Evolutionary conservation across 2,113 vertebrate genomes (phyloP).

Genomic region (Turnix velox): DNA sequence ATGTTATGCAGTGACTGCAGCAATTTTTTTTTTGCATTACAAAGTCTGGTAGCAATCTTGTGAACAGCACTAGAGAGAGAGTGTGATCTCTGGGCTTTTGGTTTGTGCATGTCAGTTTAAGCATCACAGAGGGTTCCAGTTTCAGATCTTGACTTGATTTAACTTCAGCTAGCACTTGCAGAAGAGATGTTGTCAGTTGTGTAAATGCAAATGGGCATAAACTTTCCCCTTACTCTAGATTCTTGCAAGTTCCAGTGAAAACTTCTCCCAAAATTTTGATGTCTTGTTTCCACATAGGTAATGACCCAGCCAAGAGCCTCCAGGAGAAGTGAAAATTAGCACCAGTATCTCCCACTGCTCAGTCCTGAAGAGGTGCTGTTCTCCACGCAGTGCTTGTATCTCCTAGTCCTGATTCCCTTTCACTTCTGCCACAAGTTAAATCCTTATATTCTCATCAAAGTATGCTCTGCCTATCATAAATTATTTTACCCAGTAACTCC

Average conservation of each 20-base stretch:
- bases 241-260: neutral
- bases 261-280: neutral
- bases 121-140: neutral
- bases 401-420: neutral
- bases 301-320: neutral
- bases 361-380: neutral
- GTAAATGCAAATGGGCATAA: neutral
- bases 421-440: neutral
- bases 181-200: neutral
- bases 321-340: neutral
- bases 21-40: neutral
- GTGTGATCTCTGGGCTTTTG: neutral
- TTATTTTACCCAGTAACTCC: neutral
- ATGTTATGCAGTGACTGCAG: neutral
- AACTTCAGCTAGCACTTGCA: neutral
- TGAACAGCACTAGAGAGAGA: neutral
- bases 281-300: neutral
- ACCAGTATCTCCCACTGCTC: neutral
- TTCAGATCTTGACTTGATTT: neutral
- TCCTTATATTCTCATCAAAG: neutral
- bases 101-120: neutral
- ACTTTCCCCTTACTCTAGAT: neutral
- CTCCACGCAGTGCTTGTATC: fast-evolving
- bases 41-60: neutral
- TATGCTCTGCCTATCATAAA: neutral